Conservation (phyloP, 2,888 invertebrate genomes). For the Tipula helvola region DNA sequence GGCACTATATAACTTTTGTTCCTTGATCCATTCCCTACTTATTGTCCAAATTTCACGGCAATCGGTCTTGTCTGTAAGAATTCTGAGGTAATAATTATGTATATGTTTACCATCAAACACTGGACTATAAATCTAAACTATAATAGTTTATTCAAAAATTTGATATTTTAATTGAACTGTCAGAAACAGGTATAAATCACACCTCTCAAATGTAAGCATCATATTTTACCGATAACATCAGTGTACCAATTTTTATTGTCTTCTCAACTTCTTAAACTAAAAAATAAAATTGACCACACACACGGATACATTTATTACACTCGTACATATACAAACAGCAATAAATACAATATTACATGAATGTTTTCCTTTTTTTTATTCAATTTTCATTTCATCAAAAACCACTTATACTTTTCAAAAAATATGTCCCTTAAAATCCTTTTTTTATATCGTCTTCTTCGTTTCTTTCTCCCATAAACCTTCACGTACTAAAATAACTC, state of each 20-base stretch:
- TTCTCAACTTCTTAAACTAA: background rate
- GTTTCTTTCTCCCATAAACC: background rate
- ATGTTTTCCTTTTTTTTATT: background rate
- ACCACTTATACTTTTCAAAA: background rate
- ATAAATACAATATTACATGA: background rate
- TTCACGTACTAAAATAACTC: background rate
- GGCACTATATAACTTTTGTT: too few species aligned
- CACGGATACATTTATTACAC: background rate
- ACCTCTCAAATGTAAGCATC: background rate
- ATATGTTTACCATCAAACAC: too few species aligned
- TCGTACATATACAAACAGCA: background rate
- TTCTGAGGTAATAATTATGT: too few species aligned
- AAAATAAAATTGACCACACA: background rate
- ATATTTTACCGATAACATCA: background rate
- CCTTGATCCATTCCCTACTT: too few species aligned
- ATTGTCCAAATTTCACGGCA: too few species aligned
- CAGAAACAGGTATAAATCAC: background rate
- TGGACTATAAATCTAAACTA: background rate
- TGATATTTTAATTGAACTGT: background rate
- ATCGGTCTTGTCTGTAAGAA: too few species aligned
- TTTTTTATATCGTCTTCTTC: background rate
- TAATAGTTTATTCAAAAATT: background rate
- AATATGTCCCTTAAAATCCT: background rate
- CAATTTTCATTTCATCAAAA: slow-evolving; percentile 4
- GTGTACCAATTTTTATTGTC: background rate